Evolutionary conservation across 1,140 invertebrate species (phyloP), one percentile per base, ranked within the genome.

Genomic region (Danaus plexippus): DNA sequence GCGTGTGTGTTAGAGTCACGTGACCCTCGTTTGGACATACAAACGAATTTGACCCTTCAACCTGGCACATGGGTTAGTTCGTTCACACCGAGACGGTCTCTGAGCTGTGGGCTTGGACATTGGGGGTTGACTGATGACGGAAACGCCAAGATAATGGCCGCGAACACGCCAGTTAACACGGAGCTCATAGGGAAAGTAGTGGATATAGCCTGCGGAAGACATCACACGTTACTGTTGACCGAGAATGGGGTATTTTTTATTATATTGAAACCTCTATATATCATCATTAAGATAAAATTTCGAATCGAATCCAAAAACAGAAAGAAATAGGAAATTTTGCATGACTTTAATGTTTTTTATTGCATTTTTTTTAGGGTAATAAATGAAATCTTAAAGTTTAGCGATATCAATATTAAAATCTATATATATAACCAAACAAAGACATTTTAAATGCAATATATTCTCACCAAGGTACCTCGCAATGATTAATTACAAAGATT

Each of bases 231-330:
- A 2, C 46, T 86, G 10, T 54, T 86, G 47, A 84, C 83, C 0
- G 83, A 86, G 49, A 86, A 86, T 66, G 83, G 83, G 64, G 83
- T 86, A 59, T 65, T 70, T 75, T 32, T n/a, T 3, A 15, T n/a
- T 15, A 15, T 46, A 13, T 43, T 11, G 18, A n/a, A 10, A 40
- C 48, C n/a, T 15, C 7, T 18, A 22, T 22, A 22, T 22, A 22
- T 22, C 6, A 22, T 22, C 18, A 22, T 22, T 22, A 22, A 22
- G 18, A 22, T 6, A 22, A 22, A 22, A 6, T 22, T 22, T 22
- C 18, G 18, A 22, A 22, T 2, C 6, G 6, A 22, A 22, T 6
- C 18, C 6, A 22, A 22, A 22, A 22, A 22, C 6, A 22, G 18
- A 22, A 22, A 2, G 6, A 6, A 22, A 22, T 22, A 22, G 6